Evolutionary conservation across 2,113 vertebrate species (phyloP).

Genomic region (Pelodiscus sinensis): DNA sequence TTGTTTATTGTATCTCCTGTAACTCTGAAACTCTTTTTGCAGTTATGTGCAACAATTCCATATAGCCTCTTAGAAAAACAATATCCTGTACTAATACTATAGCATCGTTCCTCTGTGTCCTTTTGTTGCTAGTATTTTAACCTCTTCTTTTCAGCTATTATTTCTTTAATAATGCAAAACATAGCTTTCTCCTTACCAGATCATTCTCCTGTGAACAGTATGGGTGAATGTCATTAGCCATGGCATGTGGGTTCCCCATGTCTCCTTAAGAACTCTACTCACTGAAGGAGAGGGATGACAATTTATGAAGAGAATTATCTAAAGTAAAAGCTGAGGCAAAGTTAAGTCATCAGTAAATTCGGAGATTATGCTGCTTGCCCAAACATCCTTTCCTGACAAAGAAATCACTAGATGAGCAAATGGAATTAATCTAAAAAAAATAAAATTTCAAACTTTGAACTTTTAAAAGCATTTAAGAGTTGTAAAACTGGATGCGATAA

Average conservation of each 20-base stretch:
- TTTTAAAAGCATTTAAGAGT: not conserved
- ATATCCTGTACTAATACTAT: not conserved
- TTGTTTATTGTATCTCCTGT: not conserved
- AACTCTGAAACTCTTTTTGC: not conserved
- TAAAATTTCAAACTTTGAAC: not conserved
- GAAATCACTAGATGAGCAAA: not conserved
- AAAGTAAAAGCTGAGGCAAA: not conserved
- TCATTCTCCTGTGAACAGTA: not conserved
- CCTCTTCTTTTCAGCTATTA: not conserved
- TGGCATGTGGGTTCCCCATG: not conserved
- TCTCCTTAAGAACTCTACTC: not conserved
- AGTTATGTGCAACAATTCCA: rapidly evolving
- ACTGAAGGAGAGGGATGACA: not conserved
- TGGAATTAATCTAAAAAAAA: not conserved
- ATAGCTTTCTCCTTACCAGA: not conserved
- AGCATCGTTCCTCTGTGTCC: not conserved
- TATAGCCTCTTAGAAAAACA: not conserved
- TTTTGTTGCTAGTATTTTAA: not conserved
- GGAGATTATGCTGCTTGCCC: not conserved
- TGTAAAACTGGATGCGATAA: not conserved
- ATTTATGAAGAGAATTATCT: not conserved
- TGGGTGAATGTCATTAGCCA: not conserved
- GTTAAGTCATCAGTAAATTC: not conserved
- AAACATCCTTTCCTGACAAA: not conserved
- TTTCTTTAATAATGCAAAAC: rapidly evolving